These are phyloP conservation scores for Capitella teleta DNA, from an alignment of 1,140 invertebrate species.

Conservation along the genomic window DNA sequence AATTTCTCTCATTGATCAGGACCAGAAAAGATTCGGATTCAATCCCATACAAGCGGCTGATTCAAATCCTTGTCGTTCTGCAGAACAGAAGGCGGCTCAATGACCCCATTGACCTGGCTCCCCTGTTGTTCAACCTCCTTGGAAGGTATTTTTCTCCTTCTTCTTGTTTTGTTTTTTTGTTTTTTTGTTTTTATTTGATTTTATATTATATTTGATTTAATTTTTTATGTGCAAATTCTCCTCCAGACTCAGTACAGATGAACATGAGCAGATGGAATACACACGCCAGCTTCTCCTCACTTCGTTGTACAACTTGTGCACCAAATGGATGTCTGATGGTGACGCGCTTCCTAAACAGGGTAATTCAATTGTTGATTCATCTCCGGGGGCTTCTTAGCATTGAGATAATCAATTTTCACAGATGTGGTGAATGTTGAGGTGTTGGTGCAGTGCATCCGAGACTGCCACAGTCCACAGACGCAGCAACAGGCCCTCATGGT, in stretches of 20 bases:
- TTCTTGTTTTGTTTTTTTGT: no score
- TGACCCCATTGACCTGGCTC: no score
- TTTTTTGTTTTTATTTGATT: no score
- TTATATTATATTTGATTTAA: neutral
- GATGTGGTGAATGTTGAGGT: slow-evolving; percentile 51
- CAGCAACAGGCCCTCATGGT: slow-evolving; percentile 80
- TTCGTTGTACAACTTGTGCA: slow-evolving; percentile 45
- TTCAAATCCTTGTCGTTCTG: no score
- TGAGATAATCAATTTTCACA: slow-evolving; percentile 4
- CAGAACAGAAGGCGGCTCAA: no score
- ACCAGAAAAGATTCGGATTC: no score
- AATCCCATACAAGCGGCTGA: no score
- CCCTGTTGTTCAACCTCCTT: no score
- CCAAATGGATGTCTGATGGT: neutral
- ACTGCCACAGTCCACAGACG: slow-evolving; percentile 82
- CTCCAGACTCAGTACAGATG: no score
- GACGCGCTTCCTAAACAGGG: neutral
- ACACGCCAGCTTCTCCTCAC: slow-evolving; percentile 70
- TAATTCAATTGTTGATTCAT: neutral
- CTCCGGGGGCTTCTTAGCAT: neutral
- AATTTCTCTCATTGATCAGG: no score
- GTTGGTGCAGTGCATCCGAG: slow-evolving; percentile 75
- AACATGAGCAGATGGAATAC: slow-evolving; percentile 56
- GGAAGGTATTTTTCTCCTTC: no score
- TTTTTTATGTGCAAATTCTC: neutral